Percentiles rank a stretch among this genome's conserved stretches.
phyloP scores from a whole-genome alignment of 23 tunicate genomes.

The Ciona savignyi region DNA sequence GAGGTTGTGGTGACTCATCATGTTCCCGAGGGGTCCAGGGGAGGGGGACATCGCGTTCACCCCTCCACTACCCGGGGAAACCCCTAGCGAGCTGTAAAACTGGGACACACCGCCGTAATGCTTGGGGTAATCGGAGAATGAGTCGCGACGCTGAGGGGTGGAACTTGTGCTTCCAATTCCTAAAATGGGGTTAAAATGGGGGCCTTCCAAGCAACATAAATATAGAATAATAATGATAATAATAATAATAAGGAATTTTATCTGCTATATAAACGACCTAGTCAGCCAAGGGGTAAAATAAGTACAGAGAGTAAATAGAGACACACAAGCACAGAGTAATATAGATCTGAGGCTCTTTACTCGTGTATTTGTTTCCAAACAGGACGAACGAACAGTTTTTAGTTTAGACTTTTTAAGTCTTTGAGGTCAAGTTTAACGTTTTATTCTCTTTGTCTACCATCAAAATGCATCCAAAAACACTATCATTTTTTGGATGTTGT shows the following conservation, averaged over 20 bases:
- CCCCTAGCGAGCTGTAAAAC: constrained; percentile 68
- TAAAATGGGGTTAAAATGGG: too few relatives aligned
- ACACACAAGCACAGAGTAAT: too few relatives aligned
- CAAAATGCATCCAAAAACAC: too few relatives aligned
- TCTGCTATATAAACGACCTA: background rate
- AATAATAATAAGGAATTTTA: background rate
- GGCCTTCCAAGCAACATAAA: too few relatives aligned
- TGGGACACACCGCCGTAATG: constrained; percentile 57
- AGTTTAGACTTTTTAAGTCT: too few relatives aligned
- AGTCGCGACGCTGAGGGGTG: constrained; percentile 79
- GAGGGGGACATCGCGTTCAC: constrained; percentile 57
- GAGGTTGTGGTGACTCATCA: constrained; percentile 72
- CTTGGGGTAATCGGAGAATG: constrained; percentile 70
- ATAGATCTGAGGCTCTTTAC: too few relatives aligned
- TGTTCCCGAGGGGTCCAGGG: constrained; percentile 55
- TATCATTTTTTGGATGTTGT: background rate
- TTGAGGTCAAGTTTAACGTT: too few relatives aligned
- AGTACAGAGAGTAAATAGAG: too few relatives aligned
- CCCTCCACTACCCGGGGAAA: constrained; percentile 59
- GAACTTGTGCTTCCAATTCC: constrained; percentile 80
- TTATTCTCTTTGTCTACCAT: background rate
- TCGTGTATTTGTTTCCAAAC: too few relatives aligned
- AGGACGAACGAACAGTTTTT: too few relatives aligned
- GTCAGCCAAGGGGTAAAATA: too few relatives aligned
- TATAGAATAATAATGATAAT: background rate